These are phyloP conservation scores for Drosophila pegasa DNA, from an alignment of 2,888 invertebrate genomes.

Conservation along the genomic window DNA sequence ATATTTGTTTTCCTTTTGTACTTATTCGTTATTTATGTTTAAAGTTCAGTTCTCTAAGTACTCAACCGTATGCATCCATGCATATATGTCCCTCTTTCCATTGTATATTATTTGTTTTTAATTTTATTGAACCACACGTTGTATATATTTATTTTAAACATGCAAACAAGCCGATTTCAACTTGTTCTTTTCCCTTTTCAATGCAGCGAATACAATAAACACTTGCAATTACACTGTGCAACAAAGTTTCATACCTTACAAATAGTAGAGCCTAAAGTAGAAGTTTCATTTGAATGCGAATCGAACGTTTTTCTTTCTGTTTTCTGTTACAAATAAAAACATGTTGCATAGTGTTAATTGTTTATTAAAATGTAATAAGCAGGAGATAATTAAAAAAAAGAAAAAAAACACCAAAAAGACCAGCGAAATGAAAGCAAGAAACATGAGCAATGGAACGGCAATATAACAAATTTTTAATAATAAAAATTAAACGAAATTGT, in stretches of 20 bases:
- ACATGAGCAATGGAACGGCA: conserved; percentile 73
- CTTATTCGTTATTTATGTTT: conserved; percentile 73
- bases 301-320: neutral
- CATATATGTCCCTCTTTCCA: neutral
- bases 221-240: conserved; percentile 44
- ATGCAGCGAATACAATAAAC: conserved; percentile 28
- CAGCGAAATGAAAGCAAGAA: conserved; percentile 28
- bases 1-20: conserved; percentile 61
- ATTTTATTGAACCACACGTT: conserved; percentile 35
- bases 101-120: conserved; percentile 35
- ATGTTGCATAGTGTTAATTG: conserved; percentile 46
- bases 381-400: conserved; percentile 47
- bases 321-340: conserved; percentile 16
- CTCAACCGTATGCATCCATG: neutral
- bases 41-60: conserved; percentile 35
- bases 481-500: conserved; percentile 67
- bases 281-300: neutral
- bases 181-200: conserved; percentile 10
- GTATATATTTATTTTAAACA: conserved; percentile 42
- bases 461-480: conserved; percentile 75
- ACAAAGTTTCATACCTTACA: conserved; percentile 18
- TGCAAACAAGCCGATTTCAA: conserved; percentile 23
- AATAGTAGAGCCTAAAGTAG: conserved; percentile 6
- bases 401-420: conserved; percentile 20
- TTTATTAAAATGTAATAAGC: conserved; percentile 42